phyloP scores from a whole-genome alignment of 2,797 vertebrate species.

The Cichlasoma orientale region DNA sequence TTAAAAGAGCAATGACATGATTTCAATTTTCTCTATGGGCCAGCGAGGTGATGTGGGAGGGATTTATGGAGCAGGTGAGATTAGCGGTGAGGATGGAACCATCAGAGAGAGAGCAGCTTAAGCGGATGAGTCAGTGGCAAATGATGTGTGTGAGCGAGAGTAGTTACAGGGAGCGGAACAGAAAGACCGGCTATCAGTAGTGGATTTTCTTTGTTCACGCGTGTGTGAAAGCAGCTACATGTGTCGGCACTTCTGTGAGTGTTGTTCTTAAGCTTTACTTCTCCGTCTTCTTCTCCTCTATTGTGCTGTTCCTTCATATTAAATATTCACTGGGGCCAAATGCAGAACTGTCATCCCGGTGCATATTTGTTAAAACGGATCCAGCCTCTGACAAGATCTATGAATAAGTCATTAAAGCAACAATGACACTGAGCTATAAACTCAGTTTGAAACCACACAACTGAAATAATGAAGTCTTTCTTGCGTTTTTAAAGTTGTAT shows the following conservation, averaged over 20 bases:
- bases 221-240: background rate
- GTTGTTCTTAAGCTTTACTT: background rate
- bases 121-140: constrained; percentile 48
- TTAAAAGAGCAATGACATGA: constrained; percentile 17
- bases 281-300: background rate
- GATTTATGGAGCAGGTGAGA: constrained; percentile 42
- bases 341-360: constrained; percentile 40
- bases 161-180: background rate
- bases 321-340: constrained; percentile 65
- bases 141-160: constrained; percentile 17
- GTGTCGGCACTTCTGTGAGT: background rate
- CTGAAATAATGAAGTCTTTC: constrained; percentile 31
- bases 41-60: constrained; percentile 39
- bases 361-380: constrained; percentile 53
- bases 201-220: background rate
- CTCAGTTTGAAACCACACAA: constrained; percentile 32
- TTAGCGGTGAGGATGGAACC: constrained; percentile 8
- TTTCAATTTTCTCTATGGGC: constrained; percentile 42
- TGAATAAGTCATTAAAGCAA: constrained; percentile 64
- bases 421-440: constrained; percentile 36
- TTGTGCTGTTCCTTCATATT: constrained; percentile 22
- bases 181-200: background rate
- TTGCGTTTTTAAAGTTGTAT: background rate
- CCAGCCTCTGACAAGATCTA: constrained; percentile 43
- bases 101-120: constrained; percentile 31